Evolutionary conservation across 2,888 invertebrate genomes (phyloP).

Genomic region (Macrophya annulata): DNA sequence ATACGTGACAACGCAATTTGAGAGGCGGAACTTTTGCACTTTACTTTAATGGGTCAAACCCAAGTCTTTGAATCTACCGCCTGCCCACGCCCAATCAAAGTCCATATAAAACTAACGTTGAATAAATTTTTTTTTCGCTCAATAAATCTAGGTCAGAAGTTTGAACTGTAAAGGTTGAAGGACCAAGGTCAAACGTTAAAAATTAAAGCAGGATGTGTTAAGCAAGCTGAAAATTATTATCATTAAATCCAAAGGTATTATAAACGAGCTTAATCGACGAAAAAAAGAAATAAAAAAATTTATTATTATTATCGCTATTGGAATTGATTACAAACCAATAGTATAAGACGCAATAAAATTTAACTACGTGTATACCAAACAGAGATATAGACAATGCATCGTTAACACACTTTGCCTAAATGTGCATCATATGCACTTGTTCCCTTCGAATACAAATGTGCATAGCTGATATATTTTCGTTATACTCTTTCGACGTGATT

Average conservation of each 20-base stretch:
- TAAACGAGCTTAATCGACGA: background rate
- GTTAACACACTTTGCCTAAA: background rate
- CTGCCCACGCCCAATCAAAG: slow-evolving; percentile 51
- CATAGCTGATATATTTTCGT: background rate
- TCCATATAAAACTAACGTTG: slow-evolving; percentile 23
- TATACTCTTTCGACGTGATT: background rate
- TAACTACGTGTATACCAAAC: background rate
- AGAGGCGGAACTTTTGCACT: slow-evolving; percentile 41
- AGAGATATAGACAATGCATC: background rate
- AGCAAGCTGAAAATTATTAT: background rate
- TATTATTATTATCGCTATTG: background rate
- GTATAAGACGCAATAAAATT: background rate
- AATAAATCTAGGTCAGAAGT: slow-evolving; percentile 43
- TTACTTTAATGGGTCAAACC: slow-evolving; percentile 43
- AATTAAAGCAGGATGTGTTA: slow-evolving; percentile 2
- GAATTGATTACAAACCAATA: background rate
- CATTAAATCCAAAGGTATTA: background rate
- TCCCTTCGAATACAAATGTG: background rate
- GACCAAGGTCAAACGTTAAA: slow-evolving; percentile 41
- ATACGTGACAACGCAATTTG: slow-evolving; percentile 11
- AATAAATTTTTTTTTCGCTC: slow-evolving; percentile 4
- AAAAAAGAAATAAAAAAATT: background rate
- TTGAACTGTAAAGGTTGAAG: slow-evolving; percentile 24
- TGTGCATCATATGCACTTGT: background rate
- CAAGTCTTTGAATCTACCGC: slow-evolving; percentile 51